Evolutionary conservation across 2,888 invertebrate genomes (phyloP), one percentile per base, ranked within the genome.

Genomic region (Cheilosia vulpina): DNA sequence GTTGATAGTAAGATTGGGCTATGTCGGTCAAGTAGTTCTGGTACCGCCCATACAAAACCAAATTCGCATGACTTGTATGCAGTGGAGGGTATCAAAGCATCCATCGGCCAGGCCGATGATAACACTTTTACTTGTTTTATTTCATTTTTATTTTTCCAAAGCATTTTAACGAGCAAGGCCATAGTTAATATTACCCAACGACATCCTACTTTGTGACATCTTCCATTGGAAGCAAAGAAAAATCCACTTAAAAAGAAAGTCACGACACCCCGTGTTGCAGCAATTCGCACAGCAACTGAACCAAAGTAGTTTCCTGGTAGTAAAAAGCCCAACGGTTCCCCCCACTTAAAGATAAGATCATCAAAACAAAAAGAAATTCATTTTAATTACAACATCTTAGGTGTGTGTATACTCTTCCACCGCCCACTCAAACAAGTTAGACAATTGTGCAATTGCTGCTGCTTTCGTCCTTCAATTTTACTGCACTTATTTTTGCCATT

Each of bases 401-500:
- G 19, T 58, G 17, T 41, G 15, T 31, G 13, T 47, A 17, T n/a
- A 7, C n/a, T 45, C 19, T 17, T 31, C 27, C 13, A 15, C n/a
- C 53, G 24, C 66, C 52, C 50, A 50, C 13, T 13, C 27, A 7
- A 27, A 27, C 27, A 27, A 27, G 6, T 47, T 45, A 24, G 34
- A 71, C 55, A 55, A 55, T 80, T 80, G 53, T 80, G 53, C 80
- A 53, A 75, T 62, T 75, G 72, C 55, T 75, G 68, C 62, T 81
- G 19, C 53, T 60, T 57, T 58, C 34, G 68, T 68, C 66, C 58
- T 77, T 76, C 52, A 69, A 53, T 27, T 66, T 62, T 62, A 53
- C 34, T 47, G 50, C 52, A 50, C 45, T 53, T 73, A 13, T 62
- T 34, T 65, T 15, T 47, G 15, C 34, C 60, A 52, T 41, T 27